Evolutionary conservation across 2,113 vertebrate species (phyloP).

Genomic region (Triplophysa rosa): DNA sequence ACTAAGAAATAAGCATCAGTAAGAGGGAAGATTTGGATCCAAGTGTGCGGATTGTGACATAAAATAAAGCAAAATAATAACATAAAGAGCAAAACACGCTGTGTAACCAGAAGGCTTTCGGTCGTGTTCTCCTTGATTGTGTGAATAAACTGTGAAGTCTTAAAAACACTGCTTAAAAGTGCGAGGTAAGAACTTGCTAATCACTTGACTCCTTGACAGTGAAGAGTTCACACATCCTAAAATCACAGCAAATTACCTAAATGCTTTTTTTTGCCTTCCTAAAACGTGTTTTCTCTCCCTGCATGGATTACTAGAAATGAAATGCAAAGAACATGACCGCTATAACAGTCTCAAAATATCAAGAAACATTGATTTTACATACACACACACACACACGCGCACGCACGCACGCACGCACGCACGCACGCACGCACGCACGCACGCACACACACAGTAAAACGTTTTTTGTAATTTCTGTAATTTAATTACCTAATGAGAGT

Average conservation of each 20-base stretch:
- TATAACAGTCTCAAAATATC: background rate
- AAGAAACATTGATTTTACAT: background rate
- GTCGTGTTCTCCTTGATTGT: too few relatives aligned
- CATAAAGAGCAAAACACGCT: too few relatives aligned
- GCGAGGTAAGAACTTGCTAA: background rate
- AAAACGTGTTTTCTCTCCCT: background rate
- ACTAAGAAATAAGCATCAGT: background rate
- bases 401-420: too few relatives aligned
- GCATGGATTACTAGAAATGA: background rate
- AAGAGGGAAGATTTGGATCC: background rate
- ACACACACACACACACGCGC: too few relatives aligned
- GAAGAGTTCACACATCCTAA: background rate
- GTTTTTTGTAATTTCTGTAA: background rate
- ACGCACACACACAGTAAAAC: too few relatives aligned
- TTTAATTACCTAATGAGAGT: background rate
- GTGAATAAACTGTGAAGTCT: too few relatives aligned
- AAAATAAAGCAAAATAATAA: too few relatives aligned
- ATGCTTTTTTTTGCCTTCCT: background rate
- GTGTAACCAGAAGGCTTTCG: too few relatives aligned
- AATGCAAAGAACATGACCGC: background rate
- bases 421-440: too few relatives aligned
- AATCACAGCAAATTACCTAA: background rate
- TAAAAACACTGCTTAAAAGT: background rate
- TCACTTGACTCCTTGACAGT: background rate
- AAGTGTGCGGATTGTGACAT: background rate